Conservation (phyloP, 1,140 invertebrate genomes). For the Dinoponera quadriceps region DNA sequence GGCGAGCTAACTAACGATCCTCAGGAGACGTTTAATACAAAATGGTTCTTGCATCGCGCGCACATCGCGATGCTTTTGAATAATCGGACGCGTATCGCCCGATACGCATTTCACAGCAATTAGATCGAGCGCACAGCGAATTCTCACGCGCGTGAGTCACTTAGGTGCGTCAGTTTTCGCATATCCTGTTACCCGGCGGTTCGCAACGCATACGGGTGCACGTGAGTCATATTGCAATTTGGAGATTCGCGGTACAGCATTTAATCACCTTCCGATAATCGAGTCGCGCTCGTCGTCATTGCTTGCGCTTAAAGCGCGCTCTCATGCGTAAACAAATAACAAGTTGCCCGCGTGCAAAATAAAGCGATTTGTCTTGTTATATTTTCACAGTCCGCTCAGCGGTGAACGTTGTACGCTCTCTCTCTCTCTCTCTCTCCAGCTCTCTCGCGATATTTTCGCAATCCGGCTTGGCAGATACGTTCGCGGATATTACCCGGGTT, state of each 20-base stretch:
- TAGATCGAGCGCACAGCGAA: background rate
- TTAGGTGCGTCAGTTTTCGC: background rate
- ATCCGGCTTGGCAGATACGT: slow-evolving; percentile 23
- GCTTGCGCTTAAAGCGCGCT: slow-evolving; percentile 12
- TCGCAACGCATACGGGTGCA: background rate
- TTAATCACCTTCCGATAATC: slow-evolving; percentile 43
- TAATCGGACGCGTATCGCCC: slow-evolving; percentile 1
- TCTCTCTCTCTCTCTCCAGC: background rate
- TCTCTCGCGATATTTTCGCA: slow-evolving; percentile 30
- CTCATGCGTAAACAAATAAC: slow-evolving; percentile 41
- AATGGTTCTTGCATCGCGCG: background rate
- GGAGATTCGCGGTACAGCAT: slow-evolving; percentile 5
- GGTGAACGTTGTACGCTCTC: background rate
- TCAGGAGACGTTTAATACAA: slow-evolving; percentile 38
- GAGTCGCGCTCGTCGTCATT: background rate
- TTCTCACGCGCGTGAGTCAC: background rate
- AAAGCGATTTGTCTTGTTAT: slow-evolving; percentile 45
- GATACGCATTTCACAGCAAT: too few species aligned
- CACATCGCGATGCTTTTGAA: background rate
- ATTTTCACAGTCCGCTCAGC: slow-evolving; percentile 1
- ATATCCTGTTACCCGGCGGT: background rate
- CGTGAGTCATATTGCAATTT: slow-evolving; percentile 4
- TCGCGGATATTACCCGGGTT: slow-evolving; percentile 22
- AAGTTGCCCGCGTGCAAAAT: background rate
- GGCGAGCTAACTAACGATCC: slow-evolving; percentile 58